These are phyloP conservation scores for Bimastos eiseni DNA, from an alignment of 2,888 invertebrate genomes.

Conservation along the genomic window DNA sequence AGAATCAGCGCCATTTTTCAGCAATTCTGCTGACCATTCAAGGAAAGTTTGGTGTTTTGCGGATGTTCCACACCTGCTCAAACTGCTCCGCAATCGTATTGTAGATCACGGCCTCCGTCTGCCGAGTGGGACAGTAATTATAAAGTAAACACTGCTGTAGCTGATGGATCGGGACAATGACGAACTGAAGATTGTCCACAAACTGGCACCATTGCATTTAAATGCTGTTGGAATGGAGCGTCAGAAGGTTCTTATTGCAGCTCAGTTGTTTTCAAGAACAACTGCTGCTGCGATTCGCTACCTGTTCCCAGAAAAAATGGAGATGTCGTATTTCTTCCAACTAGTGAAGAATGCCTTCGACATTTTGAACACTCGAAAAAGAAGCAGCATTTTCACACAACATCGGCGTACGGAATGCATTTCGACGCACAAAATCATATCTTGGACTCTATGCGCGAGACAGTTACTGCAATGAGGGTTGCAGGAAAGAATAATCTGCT, in stretches of 20 bases:
- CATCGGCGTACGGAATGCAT: neutral
- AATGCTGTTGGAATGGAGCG: neutral
- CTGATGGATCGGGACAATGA: neutral
- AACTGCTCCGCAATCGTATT: neutral
- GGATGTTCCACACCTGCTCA: neutral
- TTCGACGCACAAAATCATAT: neutral
- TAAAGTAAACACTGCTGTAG: neutral
- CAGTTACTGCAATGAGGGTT: neutral
- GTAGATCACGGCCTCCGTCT: neutral
- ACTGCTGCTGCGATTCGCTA: neutral
- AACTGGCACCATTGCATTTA: neutral
- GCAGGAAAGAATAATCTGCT: neutral
- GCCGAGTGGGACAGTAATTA: neutral
- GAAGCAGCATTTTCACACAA: neutral
- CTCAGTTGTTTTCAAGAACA: neutral
- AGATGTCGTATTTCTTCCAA: neutral
- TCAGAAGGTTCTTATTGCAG: neutral
- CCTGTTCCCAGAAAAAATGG: neutral
- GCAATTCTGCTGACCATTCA: neutral
- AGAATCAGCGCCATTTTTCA: neutral
- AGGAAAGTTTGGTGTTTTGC: neutral
- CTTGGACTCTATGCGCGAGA: neutral
- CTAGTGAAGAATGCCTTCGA: neutral
- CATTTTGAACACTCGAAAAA: neutral
- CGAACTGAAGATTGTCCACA: neutral